phyloP scores from a whole-genome alignment of 2,888 invertebrate species.

The Monochamus alternatus region DNA sequence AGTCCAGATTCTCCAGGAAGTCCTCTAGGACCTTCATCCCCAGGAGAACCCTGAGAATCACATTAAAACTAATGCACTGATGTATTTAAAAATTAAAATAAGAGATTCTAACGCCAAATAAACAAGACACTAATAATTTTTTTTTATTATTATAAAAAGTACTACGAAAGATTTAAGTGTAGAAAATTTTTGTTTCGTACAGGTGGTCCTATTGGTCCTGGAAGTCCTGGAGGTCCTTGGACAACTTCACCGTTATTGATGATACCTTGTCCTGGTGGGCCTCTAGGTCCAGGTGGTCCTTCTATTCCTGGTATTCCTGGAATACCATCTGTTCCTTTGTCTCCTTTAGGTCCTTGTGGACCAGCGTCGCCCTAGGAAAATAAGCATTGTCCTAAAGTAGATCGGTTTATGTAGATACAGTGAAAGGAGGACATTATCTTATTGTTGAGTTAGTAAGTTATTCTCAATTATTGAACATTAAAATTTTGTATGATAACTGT shows the following conservation, averaged over 20 bases:
- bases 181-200: slow-evolving; percentile 35
- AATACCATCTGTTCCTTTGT: slow-evolving; percentile 61
- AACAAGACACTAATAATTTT: background rate
- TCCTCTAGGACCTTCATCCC: slow-evolving; percentile 63
- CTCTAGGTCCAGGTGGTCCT: slow-evolving; percentile 55
- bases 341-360: slow-evolving; percentile 69
- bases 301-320: slow-evolving; percentile 58
- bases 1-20: slow-evolving; percentile 55
- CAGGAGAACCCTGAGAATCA: slow-evolving; percentile 45
- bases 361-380: slow-evolving; percentile 65
- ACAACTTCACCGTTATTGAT: slow-evolving; percentile 45
- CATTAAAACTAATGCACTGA: background rate
- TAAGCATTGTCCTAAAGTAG: background rate
- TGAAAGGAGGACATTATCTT: too few species aligned
- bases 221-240: slow-evolving; percentile 53
- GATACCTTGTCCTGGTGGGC: slow-evolving; percentile 54
- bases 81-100: too few species aligned
- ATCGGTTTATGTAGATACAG: too few species aligned
- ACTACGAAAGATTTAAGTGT: background rate
- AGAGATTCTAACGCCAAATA: too few species aligned
- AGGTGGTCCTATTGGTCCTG: slow-evolving; percentile 45
- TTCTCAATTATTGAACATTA: too few species aligned
- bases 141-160: too few species aligned
- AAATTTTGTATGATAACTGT: too few species aligned
- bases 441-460: too few species aligned